Conservation (phyloP, 2,888 invertebrate species). For the Bibio marci region DNA sequence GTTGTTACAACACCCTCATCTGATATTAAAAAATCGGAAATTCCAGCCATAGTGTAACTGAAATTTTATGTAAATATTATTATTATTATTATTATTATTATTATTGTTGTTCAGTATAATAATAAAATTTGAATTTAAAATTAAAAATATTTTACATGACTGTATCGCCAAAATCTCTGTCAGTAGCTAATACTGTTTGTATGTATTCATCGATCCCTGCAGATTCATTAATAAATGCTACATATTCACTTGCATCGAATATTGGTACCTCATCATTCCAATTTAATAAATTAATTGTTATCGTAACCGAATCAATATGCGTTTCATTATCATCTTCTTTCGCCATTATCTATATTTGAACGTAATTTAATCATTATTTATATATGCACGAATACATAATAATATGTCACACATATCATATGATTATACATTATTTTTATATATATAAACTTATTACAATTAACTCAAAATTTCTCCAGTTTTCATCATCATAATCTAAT, state of each 20-base stretch:
- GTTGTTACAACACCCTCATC: constrained; percentile 38
- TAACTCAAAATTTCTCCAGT: constrained; percentile 32
- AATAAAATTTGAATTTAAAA: background rate
- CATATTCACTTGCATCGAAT: constrained; percentile 30
- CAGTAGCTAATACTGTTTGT: constrained; percentile 36
- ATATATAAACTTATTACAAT: too few relatives aligned
- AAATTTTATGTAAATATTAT: background rate
- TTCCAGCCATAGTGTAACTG: background rate
- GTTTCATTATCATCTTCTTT: constrained; percentile 17
- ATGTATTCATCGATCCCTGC: constrained; percentile 32
- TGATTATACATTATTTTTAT: too few relatives aligned
- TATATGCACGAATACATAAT: too few relatives aligned
- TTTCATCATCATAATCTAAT: constrained; percentile 39
- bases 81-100: too few relatives aligned
- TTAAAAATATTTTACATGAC: constrained; percentile 33
- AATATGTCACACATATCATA: too few relatives aligned
- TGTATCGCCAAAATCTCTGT: constrained; percentile 41
- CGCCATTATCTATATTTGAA: constrained; percentile 20
- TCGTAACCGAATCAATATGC: constrained; percentile 24
- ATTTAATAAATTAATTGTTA: constrained; percentile 39
- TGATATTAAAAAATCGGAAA: constrained; percentile 30
- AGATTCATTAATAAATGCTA: constrained; percentile 36
- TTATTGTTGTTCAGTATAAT: too few relatives aligned
- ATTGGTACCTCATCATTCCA: constrained; percentile 55
- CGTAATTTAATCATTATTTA: constrained; percentile 1